phyloP scores from a whole-genome alignment of 2,113 vertebrate genomes.

The Oryzias melastigma region DNA sequence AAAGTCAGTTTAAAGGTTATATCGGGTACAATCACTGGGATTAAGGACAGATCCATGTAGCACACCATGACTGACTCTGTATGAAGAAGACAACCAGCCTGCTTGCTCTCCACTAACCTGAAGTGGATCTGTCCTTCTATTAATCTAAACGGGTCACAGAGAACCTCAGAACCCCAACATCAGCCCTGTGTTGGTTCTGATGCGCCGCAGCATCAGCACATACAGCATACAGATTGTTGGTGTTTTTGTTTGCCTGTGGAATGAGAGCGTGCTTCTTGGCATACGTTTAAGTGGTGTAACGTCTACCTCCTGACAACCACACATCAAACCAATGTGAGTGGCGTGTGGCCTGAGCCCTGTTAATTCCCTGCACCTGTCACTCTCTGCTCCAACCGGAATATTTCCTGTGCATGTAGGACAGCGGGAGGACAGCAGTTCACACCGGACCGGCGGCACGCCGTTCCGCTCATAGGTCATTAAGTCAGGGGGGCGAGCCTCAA shows the following conservation, averaged over 20 bases:
- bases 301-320: constrained; percentile 62
- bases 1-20: too few relatives aligned
- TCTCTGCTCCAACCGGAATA: constrained; percentile 33
- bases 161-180: too few relatives aligned
- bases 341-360: constrained; percentile 43
- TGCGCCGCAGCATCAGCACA: too few relatives aligned
- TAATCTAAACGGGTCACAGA: too few relatives aligned
- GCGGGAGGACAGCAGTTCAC: constrained; percentile 46
- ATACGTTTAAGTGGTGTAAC: constrained; percentile 48
- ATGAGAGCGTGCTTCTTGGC: constrained; percentile 22
- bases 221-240: constrained; percentile 1
- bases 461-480: constrained; percentile 9
- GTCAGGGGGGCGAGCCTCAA: background rate
- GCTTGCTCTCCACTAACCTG: too few relatives aligned
- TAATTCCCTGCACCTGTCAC: constrained; percentile 73
- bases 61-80: too few relatives aligned
- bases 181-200: too few relatives aligned
- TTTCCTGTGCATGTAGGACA: constrained; percentile 42
- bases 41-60: too few relatives aligned
- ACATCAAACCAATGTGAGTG: constrained; percentile 52
- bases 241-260: constrained; percentile 22
- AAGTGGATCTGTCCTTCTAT: too few relatives aligned
- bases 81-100: too few relatives aligned
- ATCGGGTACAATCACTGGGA: too few relatives aligned
- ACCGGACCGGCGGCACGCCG: background rate